Evolutionary conservation across 2,797 vertebrate genomes (phyloP).

Genomic region (Argya squamiceps): DNA sequence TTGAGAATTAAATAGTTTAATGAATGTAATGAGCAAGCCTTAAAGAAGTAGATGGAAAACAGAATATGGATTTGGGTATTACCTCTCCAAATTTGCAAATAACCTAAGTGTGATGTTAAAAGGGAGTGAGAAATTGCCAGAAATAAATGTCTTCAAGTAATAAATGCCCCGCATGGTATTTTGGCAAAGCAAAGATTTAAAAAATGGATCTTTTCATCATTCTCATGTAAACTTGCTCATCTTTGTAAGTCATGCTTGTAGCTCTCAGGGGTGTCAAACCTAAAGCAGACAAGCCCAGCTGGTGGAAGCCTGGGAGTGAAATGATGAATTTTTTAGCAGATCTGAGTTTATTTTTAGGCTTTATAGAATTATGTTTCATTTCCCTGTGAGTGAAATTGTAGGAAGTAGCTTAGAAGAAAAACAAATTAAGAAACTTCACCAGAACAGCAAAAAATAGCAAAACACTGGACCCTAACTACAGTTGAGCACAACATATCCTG

Average conservation of each 20-base stretch:
- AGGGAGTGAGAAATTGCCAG: not conserved
- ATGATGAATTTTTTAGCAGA: constrained; percentile 77
- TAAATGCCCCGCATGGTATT: not conserved
- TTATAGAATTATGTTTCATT: constrained; percentile 70
- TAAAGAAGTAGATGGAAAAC: not conserved
- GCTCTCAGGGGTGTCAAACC: constrained; percentile 66
- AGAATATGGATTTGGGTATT: not conserved
- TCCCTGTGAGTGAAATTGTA: constrained; percentile 65
- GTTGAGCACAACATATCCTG: not conserved
- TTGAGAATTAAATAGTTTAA: constrained; percentile 64
- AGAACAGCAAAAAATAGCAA: not conserved
- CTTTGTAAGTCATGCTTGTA: constrained; percentile 59
- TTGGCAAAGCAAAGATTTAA: constrained; percentile 44
- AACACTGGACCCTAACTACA: not conserved
- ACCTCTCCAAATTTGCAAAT: not conserved
- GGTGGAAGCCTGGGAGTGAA: constrained; percentile 65
- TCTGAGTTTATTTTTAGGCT: constrained; percentile 74
- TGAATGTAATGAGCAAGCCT: constrained; percentile 25
- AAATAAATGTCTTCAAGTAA: not conserved
- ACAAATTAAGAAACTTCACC: constrained; percentile 4
- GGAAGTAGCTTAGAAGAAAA: constrained; percentile 35
- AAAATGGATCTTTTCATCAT: constrained; percentile 32
- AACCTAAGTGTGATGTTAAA: not conserved
- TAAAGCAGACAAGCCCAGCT: constrained; percentile 76
- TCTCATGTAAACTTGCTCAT: constrained; percentile 51